Percentiles rank a stretch among this genome's conserved stretches.
Evolutionary conservation across 92 coral and sea anemone genomes (phyloP).

Genomic region (Isaurus tuberculatus): DNA sequence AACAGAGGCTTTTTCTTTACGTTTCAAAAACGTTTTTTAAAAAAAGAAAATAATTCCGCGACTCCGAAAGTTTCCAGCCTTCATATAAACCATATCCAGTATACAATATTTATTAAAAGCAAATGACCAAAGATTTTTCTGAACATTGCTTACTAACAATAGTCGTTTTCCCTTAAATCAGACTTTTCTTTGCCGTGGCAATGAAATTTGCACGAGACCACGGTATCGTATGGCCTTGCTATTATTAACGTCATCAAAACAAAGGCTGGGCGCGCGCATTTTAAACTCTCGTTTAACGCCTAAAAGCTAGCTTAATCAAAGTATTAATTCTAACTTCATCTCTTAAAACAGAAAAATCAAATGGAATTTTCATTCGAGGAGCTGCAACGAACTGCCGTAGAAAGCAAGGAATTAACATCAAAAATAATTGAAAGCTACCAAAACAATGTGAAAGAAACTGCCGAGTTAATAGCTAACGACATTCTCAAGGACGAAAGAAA

Average conservation of each 20-base stretch:
- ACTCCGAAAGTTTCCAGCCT: too few species aligned
- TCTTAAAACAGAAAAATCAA: neutral
- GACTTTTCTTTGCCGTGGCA: neutral
- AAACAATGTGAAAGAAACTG: slow-evolving; percentile 9
- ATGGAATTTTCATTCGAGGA: slow-evolving; percentile 6
- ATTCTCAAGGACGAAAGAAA: slow-evolving; percentile 21
- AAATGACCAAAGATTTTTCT: too few species aligned
- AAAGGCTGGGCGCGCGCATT: neutral
- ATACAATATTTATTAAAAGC: too few species aligned
- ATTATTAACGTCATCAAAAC: slow-evolving; percentile 12
- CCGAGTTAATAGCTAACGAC: slow-evolving; percentile 37
- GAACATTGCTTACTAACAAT: neutral
- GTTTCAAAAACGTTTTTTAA: too few species aligned
- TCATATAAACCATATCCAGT: too few species aligned
- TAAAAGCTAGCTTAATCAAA: neutral
- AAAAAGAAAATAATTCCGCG: too few species aligned
- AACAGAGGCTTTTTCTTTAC: too few species aligned
- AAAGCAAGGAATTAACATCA: slow-evolving; percentile 35
- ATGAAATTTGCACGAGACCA: neutral
- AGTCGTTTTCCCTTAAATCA: neutral
- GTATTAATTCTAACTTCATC: neutral
- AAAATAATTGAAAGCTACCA: slow-evolving; percentile 5
- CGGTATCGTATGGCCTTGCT: neutral
- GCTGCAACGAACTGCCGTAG: slow-evolving; percentile 19
- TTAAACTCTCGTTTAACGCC: neutral